phyloP scores from a whole-genome alignment of 2,888 invertebrate species.

The Dolomedes plantarius region DNA sequence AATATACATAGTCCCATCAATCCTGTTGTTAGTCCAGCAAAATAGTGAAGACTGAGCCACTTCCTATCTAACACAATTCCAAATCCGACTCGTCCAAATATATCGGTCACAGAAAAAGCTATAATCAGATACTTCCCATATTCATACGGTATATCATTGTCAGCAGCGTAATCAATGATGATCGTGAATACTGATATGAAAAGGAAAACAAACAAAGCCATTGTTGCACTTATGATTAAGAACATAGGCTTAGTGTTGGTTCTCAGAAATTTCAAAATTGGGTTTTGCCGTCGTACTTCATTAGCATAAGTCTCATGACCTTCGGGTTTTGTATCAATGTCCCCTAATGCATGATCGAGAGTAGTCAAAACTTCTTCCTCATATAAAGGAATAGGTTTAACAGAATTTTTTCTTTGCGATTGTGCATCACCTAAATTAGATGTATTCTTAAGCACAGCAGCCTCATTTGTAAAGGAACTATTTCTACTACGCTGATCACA shows the following conservation, averaged over 20 bases:
- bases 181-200: constrained; percentile 68
- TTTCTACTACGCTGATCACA: too few species aligned
- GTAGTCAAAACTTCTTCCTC: too few species aligned
- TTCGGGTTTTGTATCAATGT: too few species aligned
- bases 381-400: too few species aligned
- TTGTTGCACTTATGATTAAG: constrained; percentile 37
- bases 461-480: too few species aligned
- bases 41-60: constrained; percentile 21
- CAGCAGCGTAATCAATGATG: constrained; percentile 68
- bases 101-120: constrained; percentile 69
- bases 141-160: constrained; percentile 49
- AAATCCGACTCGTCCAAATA: constrained; percentile 68
- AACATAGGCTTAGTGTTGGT: constrained; percentile 37
- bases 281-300: too few species aligned
- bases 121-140: constrained; percentile 61
- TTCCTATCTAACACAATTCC: constrained; percentile 67
- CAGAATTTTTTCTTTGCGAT: too few species aligned
- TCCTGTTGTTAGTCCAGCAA: constrained; percentile 23
- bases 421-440: too few species aligned
- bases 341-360: too few species aligned
- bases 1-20: constrained; percentile 39
- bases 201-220: constrained; percentile 25
- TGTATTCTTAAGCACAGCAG: too few species aligned
- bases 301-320: too few species aligned
- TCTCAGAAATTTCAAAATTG: constrained; percentile 1